Base-by-base conservation (phyloP, 2,888 invertebrate species). In the Tipula confusa region DNA sequence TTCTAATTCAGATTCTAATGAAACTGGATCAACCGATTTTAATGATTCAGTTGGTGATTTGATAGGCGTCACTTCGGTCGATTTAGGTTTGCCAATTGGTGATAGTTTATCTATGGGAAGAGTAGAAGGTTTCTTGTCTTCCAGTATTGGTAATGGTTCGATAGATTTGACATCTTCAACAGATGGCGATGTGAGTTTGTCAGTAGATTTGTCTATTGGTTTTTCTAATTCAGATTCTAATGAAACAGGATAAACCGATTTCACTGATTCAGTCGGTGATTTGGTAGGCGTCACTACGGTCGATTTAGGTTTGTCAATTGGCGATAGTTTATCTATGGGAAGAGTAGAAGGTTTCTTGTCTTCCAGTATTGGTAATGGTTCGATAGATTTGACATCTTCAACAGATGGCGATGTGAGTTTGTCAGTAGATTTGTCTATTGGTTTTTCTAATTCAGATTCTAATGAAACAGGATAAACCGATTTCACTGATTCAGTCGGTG, bases 41-140 rank as follows among this genome's bases (percentile, higher is more conserved):
- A 33, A 1, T 36, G 82, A 82, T 33, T 82, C 82, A 31, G 1
- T 33, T n/a, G 82, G 82, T 36, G 36, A 31, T 29, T 81, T 31
- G 29, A 81, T 6, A 15, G 81, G 81, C n/a, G 81, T 29, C 2
- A 31, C 15, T n/a, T 2, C n/a, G 0, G 2, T 28, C 13, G 81
- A 81, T 81, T 81, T 81, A n/a, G 79, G 18, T 7, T 36, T 80
- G 7, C 87, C 87, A 2, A 29, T n/a, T 36, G 38, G 24, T 79
- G 83, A 81, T 15, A 29, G 38, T 18, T 5, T 80, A 9, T 84
- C 83, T 38, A 15, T 15, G 7, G 13, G n/a, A 29, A n/a, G 13
- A 15, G 82, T n/a, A 79, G 38, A 36, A 48, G 64, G 18, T 82
- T 15, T 24, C 64, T 82, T 64, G 33, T 84, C 81, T 28, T 28